Evolutionary conservation across 2,113 vertebrate species (phyloP).

Genomic region (Shinisaurus crocodilurus): DNA sequence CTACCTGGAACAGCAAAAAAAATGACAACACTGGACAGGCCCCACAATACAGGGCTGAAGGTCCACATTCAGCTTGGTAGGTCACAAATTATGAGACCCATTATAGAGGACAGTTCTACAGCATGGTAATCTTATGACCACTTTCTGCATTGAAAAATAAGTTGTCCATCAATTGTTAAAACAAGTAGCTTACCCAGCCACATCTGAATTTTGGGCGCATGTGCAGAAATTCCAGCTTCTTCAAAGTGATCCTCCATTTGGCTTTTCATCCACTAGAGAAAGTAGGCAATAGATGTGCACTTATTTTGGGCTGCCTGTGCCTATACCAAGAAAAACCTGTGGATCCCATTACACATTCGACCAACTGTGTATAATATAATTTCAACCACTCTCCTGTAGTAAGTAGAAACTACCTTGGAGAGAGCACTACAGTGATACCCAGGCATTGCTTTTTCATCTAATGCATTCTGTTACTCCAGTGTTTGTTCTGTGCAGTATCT

Average conservation of each 20-base stretch:
- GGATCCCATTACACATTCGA: neutral
- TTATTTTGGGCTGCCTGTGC: neutral
- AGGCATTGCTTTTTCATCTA: neutral
- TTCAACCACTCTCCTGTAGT: neutral
- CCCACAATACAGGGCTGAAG: neutral
- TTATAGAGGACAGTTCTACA: neutral
- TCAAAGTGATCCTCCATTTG: neutral
- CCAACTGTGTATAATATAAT: neutral
- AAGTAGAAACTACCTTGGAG: neutral
- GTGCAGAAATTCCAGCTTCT: neutral
- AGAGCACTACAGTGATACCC: neutral
- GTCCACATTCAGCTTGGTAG: neutral
- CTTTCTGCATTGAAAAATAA: neutral
- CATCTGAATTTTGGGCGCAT: neutral
- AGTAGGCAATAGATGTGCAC: neutral
- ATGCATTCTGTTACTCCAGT: neutral
- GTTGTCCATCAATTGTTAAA: neutral
- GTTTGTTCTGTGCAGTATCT: neutral
- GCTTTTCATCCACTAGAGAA: neutral
- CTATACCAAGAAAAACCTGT: neutral
- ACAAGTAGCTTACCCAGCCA: neutral
- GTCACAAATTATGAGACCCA: neutral
- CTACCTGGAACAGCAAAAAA: neutral
- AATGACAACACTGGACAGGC: neutral
- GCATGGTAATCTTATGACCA: neutral